Conservation (phyloP, 2,888 invertebrate species). For the Stenotaenia linearis region DNA sequence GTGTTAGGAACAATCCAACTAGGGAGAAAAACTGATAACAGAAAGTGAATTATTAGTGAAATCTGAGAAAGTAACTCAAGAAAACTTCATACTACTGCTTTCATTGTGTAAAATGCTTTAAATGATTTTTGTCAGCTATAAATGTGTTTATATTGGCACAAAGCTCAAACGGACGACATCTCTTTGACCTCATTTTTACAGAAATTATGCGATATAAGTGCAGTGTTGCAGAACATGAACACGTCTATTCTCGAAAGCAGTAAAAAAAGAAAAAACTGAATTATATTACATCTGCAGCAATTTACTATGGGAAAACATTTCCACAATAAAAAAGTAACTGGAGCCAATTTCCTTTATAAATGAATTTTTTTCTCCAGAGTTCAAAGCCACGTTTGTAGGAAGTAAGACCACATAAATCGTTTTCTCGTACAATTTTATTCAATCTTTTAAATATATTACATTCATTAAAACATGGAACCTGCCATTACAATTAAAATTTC, state of each 20-base stretch:
- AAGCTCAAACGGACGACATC: constrained; percentile 1
- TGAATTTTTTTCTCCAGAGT: neutral
- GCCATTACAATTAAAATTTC: neutral
- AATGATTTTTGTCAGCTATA: neutral
- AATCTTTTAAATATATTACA: neutral
- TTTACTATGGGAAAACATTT: neutral
- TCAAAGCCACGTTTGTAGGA: neutral
- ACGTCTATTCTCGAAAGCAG: neutral
- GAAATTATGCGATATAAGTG: neutral
- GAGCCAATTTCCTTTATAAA: neutral
- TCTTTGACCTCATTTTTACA: neutral
- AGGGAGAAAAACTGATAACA: neutral
- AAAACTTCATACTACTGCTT: neutral
- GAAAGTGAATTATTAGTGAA: neutral
- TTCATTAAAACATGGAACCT: neutral
- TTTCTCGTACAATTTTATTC: neutral
- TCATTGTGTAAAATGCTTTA: neutral
- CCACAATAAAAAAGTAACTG: neutral
- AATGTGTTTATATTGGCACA: neutral
- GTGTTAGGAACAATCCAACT: neutral
- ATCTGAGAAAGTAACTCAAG: neutral
- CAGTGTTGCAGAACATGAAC: constrained; percentile 21
- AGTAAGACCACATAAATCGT: neutral
- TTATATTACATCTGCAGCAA: neutral
- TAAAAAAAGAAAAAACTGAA: neutral